A percentile compares a stretch with the other conserved stretches of the same genome.
These are phyloP conservation scores for Homarus gammarus DNA, from an alignment of 2,888 invertebrate species.

Conservation along the genomic window DNA sequence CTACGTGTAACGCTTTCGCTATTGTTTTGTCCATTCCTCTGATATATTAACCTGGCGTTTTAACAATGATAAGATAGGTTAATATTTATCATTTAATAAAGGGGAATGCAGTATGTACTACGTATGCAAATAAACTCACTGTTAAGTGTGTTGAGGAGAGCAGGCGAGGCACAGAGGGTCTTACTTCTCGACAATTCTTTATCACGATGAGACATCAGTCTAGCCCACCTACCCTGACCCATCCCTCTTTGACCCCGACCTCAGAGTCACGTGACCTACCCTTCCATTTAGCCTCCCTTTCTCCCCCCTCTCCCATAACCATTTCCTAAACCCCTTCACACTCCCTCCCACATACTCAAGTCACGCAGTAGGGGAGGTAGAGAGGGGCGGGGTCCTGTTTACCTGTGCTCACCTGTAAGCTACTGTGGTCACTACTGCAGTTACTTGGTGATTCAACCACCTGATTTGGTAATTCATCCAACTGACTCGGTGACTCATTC, in stretches of 20 bases:
- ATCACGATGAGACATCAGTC: slow-evolving; percentile 48
- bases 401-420: no score
- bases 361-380: no score
- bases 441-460: no score
- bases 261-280: slow-evolving; percentile 52
- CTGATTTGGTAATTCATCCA: no score
- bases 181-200: slow-evolving; percentile 24
- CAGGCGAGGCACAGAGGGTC: slow-evolving; percentile 7
- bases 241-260: slow-evolving; percentile 64
- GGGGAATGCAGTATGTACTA: not conserved
- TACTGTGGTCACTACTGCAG: no score
- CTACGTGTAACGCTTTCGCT: not conserved
- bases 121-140: not conserved
- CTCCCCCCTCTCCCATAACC: slow-evolving; percentile 2
- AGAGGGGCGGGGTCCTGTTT: no score
- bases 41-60: slow-evolving; percentile 1
- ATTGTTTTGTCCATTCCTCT: not conserved
- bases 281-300: not conserved
- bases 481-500: no score
- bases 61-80: not conserved
- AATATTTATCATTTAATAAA: not conserved
- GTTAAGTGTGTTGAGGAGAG: not conserved
- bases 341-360: no score
- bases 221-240: slow-evolving; percentile 55
- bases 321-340: not conserved